Base-by-base conservation (phyloP, 2,113 vertebrate species). In the Equus przewalskii region DNA sequence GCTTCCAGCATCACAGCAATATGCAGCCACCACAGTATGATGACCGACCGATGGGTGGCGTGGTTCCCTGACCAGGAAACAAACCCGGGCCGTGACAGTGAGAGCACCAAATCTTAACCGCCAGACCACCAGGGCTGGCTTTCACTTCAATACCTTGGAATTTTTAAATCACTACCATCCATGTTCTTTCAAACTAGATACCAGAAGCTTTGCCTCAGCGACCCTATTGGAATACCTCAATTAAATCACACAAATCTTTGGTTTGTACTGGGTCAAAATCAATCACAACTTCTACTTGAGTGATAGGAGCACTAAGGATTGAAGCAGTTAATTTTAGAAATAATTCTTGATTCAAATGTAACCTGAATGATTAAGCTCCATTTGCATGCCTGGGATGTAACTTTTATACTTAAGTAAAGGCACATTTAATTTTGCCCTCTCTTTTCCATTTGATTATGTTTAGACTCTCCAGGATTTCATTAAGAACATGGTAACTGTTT, bases 401-500 rank as follows among this genome's bases (percentile, higher is more conserved):
- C n/a, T 36, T 86, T 82, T 64, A 56, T 86, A 70, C 49, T 75
- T 96, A 89, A 73, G 49, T 83, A 88, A 91, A 94, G 33, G 15
- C 44, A 58, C 3, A 89, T 49, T 87, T 79, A 82, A 79, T 62
- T 96, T 91, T 83, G 0, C 16, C 30, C 7, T 94, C 30, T 97
- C 10, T 8, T 97, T 96, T 88, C 30, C 28, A 79, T 93, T 89
- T 97, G 19, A 54, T 76, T 87, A 75, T 87, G 18, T 8, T 88
- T 92, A 93, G 91, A 85, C 87, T 44, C n/a, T 87, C 51, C 54
- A 83, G 16, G 28, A 94, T 94, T 95, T 96, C 92, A 96, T 96
- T 96, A 95, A 96, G 44, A 90, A 73, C 49, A n/a, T 90, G n/a
- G 14, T 90, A 90, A 69, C 18, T 78, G 7, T 82, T 97, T 93